Evolutionary conservation across 64 coral and sea anemone genomes (phyloP), one percentile per base, ranked within the genome.

Genomic region (Trachythela sp.): DNA sequence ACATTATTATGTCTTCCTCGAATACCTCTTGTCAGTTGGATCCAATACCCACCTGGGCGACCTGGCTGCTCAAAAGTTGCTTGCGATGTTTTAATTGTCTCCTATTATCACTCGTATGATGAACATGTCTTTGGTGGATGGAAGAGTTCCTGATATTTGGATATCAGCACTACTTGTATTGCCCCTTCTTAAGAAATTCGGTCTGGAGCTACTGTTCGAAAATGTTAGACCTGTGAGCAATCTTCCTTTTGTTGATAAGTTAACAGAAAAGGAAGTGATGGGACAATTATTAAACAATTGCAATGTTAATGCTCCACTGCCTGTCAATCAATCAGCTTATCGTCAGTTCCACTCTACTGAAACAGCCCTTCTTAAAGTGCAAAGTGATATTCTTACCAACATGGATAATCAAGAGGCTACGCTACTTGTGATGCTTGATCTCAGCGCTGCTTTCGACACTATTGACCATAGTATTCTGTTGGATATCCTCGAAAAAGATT

Each of bases 331-430:
- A n/a, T n/a, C n/a, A n/a, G n/a, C n/a, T n/a, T n/a, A n/a, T n/a
- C n/a, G n/a, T n/a, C n/a, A n/a, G n/a, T n/a, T n/a, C n/a, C n/a
- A n/a, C n/a, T n/a, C n/a, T n/a, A n/a, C n/a, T n/a, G 76, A 83
- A 56, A 83, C 88, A 34, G 88, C 70, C 29, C 48, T 89, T 33
- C 76, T 89, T 39, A 83, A 48, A 89, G 88, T 89, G 9, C 34
- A 26, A 39, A 89, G 80, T 77, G 88, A 83, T 72, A 89, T 48
- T 26, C 80, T 43, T 48, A 48, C 48, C 6, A 83, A 36, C n/a
- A 89, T 84, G 48, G 33, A 89, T 39, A 89, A 51, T 30, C 38
- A 89, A 49, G 48, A 49, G 48, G 76, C 36, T 56, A 83, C 70
- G 33, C 37, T 83, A 29, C 45, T 89, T 10, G 88, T 89, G 27